These are phyloP conservation scores for Podarcis muralis DNA, from an alignment of 2,113 vertebrate genomes.

Conservation along the genomic window DNA sequence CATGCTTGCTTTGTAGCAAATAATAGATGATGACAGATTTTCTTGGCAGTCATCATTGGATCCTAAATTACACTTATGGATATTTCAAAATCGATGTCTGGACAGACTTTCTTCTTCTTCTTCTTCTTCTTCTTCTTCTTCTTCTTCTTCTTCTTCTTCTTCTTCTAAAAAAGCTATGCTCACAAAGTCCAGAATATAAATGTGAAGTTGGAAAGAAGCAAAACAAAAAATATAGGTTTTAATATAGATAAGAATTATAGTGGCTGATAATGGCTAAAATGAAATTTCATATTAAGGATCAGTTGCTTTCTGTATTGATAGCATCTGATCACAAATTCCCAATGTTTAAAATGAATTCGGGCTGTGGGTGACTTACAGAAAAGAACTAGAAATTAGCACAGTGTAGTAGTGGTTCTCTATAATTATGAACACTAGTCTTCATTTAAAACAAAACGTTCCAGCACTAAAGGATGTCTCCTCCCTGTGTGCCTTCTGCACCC, in stretches of 20 bases:
- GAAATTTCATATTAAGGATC: not conserved
- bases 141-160: not conserved
- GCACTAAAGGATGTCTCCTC: not conserved
- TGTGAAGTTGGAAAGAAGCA: not conserved
- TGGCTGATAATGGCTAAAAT: not conserved
- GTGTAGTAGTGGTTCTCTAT: not conserved
- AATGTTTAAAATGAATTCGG: not conserved
- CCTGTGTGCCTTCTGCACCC: too few species aligned
- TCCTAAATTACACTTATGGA: slow-evolving; percentile 26
- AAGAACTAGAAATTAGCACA: not conserved
- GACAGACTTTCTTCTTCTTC: not conserved
- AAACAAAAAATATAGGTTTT: not conserved
- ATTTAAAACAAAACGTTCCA: not conserved
- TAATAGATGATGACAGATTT: slow-evolving; percentile 54
- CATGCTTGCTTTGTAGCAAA: slow-evolving; percentile 40
- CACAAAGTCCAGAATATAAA: not conserved
- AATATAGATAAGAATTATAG: not conserved
- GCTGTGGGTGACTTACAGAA: not conserved
- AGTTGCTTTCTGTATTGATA: not conserved
- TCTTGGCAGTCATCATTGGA: slow-evolving; percentile 41
- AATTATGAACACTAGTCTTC: not conserved
- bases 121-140: too few species aligned
- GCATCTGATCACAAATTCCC: not conserved
- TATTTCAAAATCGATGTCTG: slow-evolving; percentile 4
- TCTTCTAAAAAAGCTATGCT: not conserved